A percentile compares a stretch with the other conserved stretches of the same genome.
These are phyloP conservation scores for Ceyx melanurus DNA, from an alignment of 2,113 vertebrate genomes.

Conservation along the genomic window DNA sequence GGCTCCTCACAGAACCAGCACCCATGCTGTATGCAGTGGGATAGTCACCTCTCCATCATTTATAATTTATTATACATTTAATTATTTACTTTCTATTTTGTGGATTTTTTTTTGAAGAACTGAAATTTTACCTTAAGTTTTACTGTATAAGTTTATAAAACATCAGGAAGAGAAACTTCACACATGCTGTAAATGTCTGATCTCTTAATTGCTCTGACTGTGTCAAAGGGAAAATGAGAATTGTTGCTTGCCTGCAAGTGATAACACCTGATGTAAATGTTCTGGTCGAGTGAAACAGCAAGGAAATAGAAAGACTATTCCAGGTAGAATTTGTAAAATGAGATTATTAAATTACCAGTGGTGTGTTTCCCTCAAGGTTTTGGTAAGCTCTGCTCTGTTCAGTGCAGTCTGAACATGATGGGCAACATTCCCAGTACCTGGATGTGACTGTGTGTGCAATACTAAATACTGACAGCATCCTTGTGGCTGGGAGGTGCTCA, in stretches of 20 bases:
- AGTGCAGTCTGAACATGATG: not conserved
- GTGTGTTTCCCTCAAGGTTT: not conserved
- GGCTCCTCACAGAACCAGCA: not conserved
- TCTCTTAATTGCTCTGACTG: slow-evolving; percentile 1
- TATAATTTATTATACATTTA: not conserved
- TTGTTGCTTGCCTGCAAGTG: not conserved
- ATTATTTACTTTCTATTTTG: not conserved
- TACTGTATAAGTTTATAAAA: slow-evolving; percentile 8
- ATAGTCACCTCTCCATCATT: not conserved
- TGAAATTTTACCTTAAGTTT: not conserved
- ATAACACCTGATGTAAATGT: not conserved
- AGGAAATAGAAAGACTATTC: not conserved
- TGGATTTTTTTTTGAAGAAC: not conserved
- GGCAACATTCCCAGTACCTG: not conserved
- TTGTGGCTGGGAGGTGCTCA: not conserved
- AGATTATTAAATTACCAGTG: not conserved
- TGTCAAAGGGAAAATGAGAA: not conserved
- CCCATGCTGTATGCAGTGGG: not conserved
- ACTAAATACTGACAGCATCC: not conserved
- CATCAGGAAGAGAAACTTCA: slow-evolving; percentile 8
- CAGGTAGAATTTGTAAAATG: not conserved
- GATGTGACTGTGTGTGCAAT: not conserved
- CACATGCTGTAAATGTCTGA: not conserved
- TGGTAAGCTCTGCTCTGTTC: not conserved
- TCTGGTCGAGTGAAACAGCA: not conserved